phyloP scores from a whole-genome alignment of 1,140 invertebrate genomes.

The Diachasmimorpha longicaudata region DNA sequence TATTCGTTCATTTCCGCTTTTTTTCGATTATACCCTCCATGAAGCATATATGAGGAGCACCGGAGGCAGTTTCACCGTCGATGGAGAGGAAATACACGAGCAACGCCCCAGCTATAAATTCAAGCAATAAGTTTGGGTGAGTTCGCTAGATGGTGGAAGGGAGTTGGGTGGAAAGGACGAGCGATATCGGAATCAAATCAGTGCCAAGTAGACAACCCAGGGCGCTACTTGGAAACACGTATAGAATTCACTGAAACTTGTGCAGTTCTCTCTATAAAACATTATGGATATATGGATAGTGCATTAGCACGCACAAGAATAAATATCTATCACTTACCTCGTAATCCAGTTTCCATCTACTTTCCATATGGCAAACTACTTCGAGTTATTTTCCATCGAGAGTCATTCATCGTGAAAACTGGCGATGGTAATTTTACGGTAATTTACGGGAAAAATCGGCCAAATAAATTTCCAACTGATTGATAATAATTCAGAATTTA shows the following conservation, averaged over 20 bases:
- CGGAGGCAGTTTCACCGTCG: slow-evolving; percentile 10
- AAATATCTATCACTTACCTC: slow-evolving; percentile 12
- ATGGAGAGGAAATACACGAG: slow-evolving; percentile 11
- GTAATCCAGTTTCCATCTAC: neutral
- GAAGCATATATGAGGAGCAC: slow-evolving; percentile 5
- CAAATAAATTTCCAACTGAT: neutral
- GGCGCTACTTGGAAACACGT: slow-evolving; percentile 22
- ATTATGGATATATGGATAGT: neutral
- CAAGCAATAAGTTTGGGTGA: slow-evolving; percentile 28
- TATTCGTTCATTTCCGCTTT: neutral
- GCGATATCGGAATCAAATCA: slow-evolving; percentile 34
- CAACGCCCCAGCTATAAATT: slow-evolving; percentile 28
- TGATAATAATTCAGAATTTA: neutral
- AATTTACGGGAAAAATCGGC: neutral
- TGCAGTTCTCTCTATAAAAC: slow-evolving; percentile 22
- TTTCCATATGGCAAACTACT: neutral
- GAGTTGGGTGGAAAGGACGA: slow-evolving; percentile 1
- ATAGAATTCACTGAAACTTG: slow-evolving; percentile 21
- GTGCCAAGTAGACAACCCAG: slow-evolving; percentile 27
- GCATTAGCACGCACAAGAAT: slow-evolving; percentile 10
- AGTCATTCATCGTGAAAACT: neutral
- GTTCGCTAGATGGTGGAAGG: neutral
- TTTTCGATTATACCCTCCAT: neutral
- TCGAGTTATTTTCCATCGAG: neutral
- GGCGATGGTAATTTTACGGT: neutral